These are phyloP conservation scores for Otocyon megalotis DNA, from an alignment of 2,113 vertebrate genomes.

Conservation along the genomic window DNA sequence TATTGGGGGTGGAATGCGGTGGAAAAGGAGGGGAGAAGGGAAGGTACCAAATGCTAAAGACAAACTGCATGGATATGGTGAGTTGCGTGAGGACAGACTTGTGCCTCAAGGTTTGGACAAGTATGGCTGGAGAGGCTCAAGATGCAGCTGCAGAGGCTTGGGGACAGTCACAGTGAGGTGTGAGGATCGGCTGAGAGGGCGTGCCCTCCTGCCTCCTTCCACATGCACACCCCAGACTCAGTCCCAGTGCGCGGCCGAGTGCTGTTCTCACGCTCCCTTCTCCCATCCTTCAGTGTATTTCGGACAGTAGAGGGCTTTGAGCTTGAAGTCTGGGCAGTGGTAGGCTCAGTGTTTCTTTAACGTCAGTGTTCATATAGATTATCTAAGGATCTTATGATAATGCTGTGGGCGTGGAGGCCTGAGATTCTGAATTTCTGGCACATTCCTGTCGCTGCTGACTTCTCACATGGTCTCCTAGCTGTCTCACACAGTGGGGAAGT, in stretches of 20 bases:
- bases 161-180: background rate
- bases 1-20: background rate
- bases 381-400: background rate
- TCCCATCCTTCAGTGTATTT: background rate
- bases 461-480: background rate
- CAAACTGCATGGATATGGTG: slow-evolving; percentile 38
- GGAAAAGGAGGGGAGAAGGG: background rate
- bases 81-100: slow-evolving; percentile 3
- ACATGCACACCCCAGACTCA: too few species aligned
- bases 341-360: background rate
- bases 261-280: background rate
- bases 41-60: slow-evolving; percentile 13
- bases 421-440: background rate
- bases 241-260: background rate
- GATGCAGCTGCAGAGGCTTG: too few species aligned
- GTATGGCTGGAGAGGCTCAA: background rate
- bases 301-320: background rate
- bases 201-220: background rate
- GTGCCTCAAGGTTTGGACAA: background rate
- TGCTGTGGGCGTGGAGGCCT: background rate
- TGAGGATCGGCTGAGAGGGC: background rate
- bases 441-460: background rate
- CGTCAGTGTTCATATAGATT: background rate
- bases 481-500: background rate
- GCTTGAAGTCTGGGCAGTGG: background rate